These are phyloP conservation scores for Eudasyphora cyanicolor DNA, from an alignment of 2,888 invertebrate genomes.

Conservation along the genomic window DNA sequence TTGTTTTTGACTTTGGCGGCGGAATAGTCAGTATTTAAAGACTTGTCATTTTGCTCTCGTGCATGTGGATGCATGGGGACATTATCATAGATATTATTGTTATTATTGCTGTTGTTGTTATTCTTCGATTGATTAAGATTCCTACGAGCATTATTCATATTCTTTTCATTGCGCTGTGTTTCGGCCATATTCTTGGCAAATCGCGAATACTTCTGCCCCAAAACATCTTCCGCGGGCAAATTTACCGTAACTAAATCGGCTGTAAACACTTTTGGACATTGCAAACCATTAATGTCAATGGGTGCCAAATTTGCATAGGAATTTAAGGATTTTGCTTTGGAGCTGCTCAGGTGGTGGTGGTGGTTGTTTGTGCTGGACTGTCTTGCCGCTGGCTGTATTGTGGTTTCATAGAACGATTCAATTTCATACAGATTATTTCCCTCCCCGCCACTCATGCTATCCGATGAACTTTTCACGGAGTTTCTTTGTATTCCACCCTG, in stretches of 20 bases:
- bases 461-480: slow-evolving; percentile 64
- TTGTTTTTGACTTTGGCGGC: slow-evolving; percentile 75
- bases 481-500: slow-evolving; percentile 69
- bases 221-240: slow-evolving; percentile 90
- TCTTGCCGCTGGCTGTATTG: slow-evolving; percentile 69
- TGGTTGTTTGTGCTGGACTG: not conserved
- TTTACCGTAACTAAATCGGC: slow-evolving; percentile 89
- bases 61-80: slow-evolving; percentile 53
- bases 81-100: slow-evolving; percentile 61
- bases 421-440: slow-evolving; percentile 67
- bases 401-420: slow-evolving; percentile 76
- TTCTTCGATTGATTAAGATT: slow-evolving; percentile 70
- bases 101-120: slow-evolving; percentile 38
- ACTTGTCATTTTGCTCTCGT: slow-evolving; percentile 47
- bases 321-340: slow-evolving; percentile 32
- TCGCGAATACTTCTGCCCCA: slow-evolving; percentile 85
- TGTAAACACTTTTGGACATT: slow-evolving; percentile 89
- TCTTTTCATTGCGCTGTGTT: slow-evolving; percentile 79
- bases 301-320: slow-evolving; percentile 75
- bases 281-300: slow-evolving; percentile 81
- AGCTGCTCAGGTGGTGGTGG: not conserved
- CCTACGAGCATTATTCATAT: slow-evolving; percentile 70
- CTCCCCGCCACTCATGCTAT: slow-evolving; percentile 47
- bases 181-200: slow-evolving; percentile 83
- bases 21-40: slow-evolving; percentile 71